phyloP scores from a whole-genome alignment of 2,113 vertebrate species.

The Poecilia latipinna region DNA sequence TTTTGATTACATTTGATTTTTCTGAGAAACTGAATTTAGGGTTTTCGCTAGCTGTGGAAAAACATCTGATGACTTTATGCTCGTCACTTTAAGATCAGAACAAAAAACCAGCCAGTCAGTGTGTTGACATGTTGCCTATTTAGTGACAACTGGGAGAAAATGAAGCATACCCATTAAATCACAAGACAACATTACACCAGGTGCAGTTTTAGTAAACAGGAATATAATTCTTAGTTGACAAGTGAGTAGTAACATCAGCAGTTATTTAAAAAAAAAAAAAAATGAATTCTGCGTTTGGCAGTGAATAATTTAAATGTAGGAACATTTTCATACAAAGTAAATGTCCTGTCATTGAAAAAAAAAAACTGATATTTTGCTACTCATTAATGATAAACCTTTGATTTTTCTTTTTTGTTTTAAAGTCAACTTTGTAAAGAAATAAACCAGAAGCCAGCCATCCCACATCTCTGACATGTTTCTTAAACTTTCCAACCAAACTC shows the following conservation, averaged over 20 bases:
- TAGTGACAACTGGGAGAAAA: neutral
- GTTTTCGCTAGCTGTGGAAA: neutral
- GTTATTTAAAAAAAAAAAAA: conserved; percentile 32
- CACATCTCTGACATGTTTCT: conserved; percentile 21
- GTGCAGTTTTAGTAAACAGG: conserved; percentile 48
- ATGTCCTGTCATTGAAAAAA: neutral
- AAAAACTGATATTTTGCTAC: neutral
- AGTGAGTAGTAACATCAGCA: conserved; percentile 42
- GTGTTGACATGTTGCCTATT: neutral
- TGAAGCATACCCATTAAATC: neutral
- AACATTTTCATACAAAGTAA: neutral
- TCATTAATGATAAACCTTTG: neutral
- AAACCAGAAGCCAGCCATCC: neutral
- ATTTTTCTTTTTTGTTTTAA: neutral
- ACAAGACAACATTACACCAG: conserved; percentile 22
- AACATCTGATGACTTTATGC: neutral
- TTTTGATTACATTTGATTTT: too few relatives aligned
- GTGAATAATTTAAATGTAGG: conserved; percentile 13
- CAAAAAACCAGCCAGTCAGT: neutral
- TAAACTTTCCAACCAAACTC: conserved; percentile 11
- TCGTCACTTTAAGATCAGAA: neutral
- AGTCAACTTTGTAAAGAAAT: neutral
- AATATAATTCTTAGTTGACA: conserved; percentile 30
- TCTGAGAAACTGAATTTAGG: too few relatives aligned
- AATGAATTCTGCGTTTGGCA: conserved; percentile 18